Evolutionary conservation across 1,140 invertebrate genomes (phyloP).

Genomic region (Diprion similis): DNA sequence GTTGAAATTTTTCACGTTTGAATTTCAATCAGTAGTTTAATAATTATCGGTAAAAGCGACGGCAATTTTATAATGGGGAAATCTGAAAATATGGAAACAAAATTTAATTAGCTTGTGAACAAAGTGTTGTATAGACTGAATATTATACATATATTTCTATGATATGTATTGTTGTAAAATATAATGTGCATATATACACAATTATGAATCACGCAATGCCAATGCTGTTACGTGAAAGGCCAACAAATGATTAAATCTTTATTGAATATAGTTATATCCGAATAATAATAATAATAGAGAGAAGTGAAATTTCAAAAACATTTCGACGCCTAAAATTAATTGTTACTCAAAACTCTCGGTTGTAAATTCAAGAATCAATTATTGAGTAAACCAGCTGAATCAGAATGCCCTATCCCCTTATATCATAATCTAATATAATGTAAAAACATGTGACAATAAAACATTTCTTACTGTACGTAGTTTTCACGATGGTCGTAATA

Average conservation of each 20-base stretch:
- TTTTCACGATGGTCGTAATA: too few relatives aligned
- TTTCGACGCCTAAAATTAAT: too few relatives aligned
- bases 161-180: background rate
- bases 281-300: too few relatives aligned
- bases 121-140: background rate
- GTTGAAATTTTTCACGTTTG: too few relatives aligned
- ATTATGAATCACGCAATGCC: too few relatives aligned
- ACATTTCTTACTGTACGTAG: background rate
- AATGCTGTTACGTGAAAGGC: background rate
- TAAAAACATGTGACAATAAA: slow-evolving; percentile 6
- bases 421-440: background rate
- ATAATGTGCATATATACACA: background rate
- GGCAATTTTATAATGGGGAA: too few relatives aligned
- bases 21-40: too few relatives aligned
- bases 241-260: background rate
- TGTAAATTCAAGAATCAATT: too few relatives aligned
- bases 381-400: too few relatives aligned
- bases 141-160: slow-evolving; percentile 4
- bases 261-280: background rate
- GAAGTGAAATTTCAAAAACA: too few relatives aligned
- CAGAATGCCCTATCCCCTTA: background rate
- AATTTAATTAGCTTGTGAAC: background rate
- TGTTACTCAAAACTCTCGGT: too few relatives aligned
- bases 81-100: background rate
- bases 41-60: too few relatives aligned